These are phyloP conservation scores for Cylindroiulus punctatus DNA, from an alignment of 2,888 invertebrate species.

Conservation along the genomic window DNA sequence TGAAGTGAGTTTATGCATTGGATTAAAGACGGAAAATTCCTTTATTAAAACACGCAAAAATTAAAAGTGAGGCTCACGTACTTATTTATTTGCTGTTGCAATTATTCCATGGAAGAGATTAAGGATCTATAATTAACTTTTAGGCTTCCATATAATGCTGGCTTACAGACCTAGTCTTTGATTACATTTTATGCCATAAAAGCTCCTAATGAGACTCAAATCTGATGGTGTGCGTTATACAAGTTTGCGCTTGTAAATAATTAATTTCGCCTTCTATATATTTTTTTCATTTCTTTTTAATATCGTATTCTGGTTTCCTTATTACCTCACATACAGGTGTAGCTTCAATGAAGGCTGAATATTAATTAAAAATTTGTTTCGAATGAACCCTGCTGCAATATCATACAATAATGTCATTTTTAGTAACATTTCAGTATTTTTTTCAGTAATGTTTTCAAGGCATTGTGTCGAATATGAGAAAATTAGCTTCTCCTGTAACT, in stretches of 20 bases:
- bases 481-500: too few relatives aligned
- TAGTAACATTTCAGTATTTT: background rate
- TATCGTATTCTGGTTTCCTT: background rate
- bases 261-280: background rate
- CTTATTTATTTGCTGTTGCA: background rate
- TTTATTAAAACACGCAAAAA: background rate
- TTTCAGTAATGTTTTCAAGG: too few relatives aligned
- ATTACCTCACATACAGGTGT: background rate
- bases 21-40: background rate
- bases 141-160: background rate
- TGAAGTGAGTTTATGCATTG: background rate
- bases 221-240: background rate
- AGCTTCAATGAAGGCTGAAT: background rate
- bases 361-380: conserved; percentile 8
- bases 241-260: background rate
- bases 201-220: background rate
- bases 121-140: conserved; percentile 29
- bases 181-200: conserved; percentile 5
- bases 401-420: background rate
- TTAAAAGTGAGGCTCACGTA: background rate
- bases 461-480: too few relatives aligned
- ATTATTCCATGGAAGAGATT: conserved; percentile 9
- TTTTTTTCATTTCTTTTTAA: background rate
- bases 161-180: background rate
- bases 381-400: background rate